Percentiles rank a stretch among this genome's conserved stretches.
Conservation (phyloP, 2,888 invertebrate species). For the Oxytorus armatus region DNA sequence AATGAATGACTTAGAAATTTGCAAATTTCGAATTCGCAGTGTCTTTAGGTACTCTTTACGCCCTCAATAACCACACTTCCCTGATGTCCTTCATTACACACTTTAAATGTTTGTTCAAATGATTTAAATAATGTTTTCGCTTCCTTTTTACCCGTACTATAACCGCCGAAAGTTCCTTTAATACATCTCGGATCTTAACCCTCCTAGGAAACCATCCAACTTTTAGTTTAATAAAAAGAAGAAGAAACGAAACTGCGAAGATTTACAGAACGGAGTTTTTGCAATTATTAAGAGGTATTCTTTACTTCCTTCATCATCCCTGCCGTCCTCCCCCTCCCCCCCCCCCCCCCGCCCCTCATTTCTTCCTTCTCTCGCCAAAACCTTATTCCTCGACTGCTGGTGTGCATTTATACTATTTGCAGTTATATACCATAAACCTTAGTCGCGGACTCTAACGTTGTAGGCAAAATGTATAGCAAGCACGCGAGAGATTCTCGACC, state of each 20-base stretch:
- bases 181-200: slow-evolving; percentile 8
- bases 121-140: too few species aligned
- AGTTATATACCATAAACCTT: slow-evolving; percentile 43
- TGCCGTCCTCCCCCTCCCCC: slow-evolving; percentile 74
- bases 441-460: slow-evolving; percentile 48
- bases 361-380: background rate
- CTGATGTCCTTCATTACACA: too few species aligned
- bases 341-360: too few species aligned
- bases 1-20: too few species aligned
- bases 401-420: slow-evolving; percentile 43
- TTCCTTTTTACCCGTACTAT: background rate
- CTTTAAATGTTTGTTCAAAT: too few species aligned
- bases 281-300: slow-evolving; percentile 65
- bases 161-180: background rate
- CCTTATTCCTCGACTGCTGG: slow-evolving; percentile 8
- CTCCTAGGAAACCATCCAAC: slow-evolving; percentile 32
- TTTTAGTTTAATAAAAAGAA: slow-evolving; percentile 19
- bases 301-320: slow-evolving; percentile 62
- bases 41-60: too few species aligned
- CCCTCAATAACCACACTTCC: too few species aligned
- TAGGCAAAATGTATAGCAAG: slow-evolving; percentile 57
- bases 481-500: slow-evolving; percentile 74
- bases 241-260: slow-evolving; percentile 32
- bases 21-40: too few species aligned
- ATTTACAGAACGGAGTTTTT: slow-evolving; percentile 54